Evolutionary conservation across 2,888 invertebrate genomes (phyloP), one percentile per base, ranked within the genome.

Genomic region (Leuctra nigra): DNA sequence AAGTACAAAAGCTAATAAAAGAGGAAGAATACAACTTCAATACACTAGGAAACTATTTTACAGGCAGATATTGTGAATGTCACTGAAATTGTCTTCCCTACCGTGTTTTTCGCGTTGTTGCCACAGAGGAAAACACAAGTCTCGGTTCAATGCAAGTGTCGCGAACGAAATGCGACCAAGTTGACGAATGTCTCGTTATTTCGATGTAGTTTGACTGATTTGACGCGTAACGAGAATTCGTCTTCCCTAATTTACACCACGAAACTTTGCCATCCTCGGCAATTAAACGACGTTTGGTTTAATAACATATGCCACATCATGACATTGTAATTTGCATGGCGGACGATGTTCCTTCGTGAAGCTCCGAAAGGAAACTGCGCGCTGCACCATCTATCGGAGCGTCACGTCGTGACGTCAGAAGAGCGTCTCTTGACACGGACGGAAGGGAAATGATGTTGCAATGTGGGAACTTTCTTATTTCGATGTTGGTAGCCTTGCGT

Each of bases 241-340:
- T 54, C 35, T 41, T 52, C 64, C 64, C 61, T 66, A 66, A 63
- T 64, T 64, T 68, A 68, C 70, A 69, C 69, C 66, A 69, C 68
- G 69, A 67, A 66, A 63, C 63, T 62, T 61, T 50, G 61, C 58
- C 60, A 59, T 56, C 58, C 58, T 59, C 61, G 63, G 61, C 63
- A 57, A 56, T 57, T 58, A 59, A 50, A 58, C 57, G 57, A 44
- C 60, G 59, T 68, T 64, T 68, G 65, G 66, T 68, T 64, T 65
- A 61, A 62, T 61, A 69, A 68, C 68, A 50, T 70, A 66, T 70
- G 72, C 72, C 72, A 72, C 72, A 72, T 72, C 71, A 71, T 71
- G 69, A 70, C 70, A 70, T 71, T 70, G 70, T 68, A 70, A 58
- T 62, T 61, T 61, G 61, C 63, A 63, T 63, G 63, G 63, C 63